A percentile compares a stretch with the other conserved stretches of the same genome.
phyloP scores from a whole-genome alignment of 1,140 invertebrate genomes.

The Drosophila athabasca region DNA sequence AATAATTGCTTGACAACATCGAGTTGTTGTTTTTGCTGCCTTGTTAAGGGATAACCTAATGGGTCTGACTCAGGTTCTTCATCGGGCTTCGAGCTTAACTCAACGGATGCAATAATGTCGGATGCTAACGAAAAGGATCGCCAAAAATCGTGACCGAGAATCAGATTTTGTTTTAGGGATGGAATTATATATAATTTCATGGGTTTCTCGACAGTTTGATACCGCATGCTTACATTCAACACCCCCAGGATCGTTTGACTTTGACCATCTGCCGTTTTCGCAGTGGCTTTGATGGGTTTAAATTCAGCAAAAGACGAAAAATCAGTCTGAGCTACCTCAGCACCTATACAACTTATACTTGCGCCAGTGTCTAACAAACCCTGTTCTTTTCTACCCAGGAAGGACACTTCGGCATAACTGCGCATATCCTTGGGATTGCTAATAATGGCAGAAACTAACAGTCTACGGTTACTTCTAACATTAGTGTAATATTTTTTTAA shows the following conservation, averaged over 20 bases:
- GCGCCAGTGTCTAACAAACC: constrained; percentile 23
- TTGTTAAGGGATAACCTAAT: background rate
- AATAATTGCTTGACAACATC: background rate
- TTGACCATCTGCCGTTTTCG: constrained; percentile 19
- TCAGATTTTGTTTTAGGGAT: background rate
- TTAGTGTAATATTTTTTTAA: background rate
- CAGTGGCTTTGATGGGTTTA: background rate
- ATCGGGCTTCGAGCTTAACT: background rate
- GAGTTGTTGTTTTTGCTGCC: background rate
- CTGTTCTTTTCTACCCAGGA: background rate
- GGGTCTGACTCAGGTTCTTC: background rate
- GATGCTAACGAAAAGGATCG: no score
- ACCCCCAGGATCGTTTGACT: constrained; percentile 3
- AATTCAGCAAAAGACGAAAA: constrained; percentile 7
- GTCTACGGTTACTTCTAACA: constrained; percentile 7
- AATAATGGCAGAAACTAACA: constrained; percentile 6
- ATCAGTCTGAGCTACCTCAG: constrained; percentile 4
- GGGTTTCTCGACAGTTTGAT: background rate
- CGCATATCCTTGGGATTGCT: background rate
- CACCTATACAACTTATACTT: constrained; percentile 19
- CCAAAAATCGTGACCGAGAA: no score
- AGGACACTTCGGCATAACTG: no score
- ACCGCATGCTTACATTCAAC: constrained; percentile 1
- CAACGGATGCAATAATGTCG: no score
- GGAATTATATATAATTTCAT: constrained; percentile 13